Evolutionary conservation across 2,888 invertebrate genomes (phyloP).

Genomic region (Altica lythri): DNA sequence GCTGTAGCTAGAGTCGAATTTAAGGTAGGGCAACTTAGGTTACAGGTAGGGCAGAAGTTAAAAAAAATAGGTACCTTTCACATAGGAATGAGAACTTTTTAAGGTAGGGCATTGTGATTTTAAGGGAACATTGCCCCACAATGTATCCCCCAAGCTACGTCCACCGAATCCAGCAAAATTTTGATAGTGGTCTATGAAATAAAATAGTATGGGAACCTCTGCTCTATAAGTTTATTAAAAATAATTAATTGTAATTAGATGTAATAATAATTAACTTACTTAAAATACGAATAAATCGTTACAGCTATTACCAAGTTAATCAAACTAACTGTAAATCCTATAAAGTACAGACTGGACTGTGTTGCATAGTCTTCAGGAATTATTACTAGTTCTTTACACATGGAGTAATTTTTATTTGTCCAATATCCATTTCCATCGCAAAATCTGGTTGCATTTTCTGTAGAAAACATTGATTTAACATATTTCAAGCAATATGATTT

Average conservation of each 20-base stretch:
- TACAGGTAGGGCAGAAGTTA: too few relatives aligned
- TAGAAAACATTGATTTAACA: not conserved
- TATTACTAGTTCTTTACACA: slow-evolving; percentile 22
- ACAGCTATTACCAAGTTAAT: slow-evolving; percentile 27
- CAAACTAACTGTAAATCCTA: slow-evolving; percentile 28
- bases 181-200: too few relatives aligned
- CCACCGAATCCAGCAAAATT: too few relatives aligned
- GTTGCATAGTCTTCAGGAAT: slow-evolving; percentile 23
- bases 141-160: too few relatives aligned
- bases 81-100: too few relatives aligned
- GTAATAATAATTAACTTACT: slow-evolving; percentile 22
- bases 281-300: slow-evolving; percentile 29
- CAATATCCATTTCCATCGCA: slow-evolving; percentile 25
- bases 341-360: slow-evolving; percentile 22
- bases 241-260: not conserved
- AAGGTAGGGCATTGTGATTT: too few relatives aligned
- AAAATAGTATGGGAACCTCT: too few relatives aligned
- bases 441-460: slow-evolving; percentile 29
- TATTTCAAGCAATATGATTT: not conserved
- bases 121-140: too few relatives aligned
- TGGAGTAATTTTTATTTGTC: slow-evolving; percentile 21
- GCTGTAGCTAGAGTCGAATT: too few relatives aligned
- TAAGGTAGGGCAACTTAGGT: too few relatives aligned
- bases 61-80: too few relatives aligned
- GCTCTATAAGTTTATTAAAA: not conserved